Base-by-base conservation (phyloP, 1,140 invertebrate species). In the Brachystomella parvula region DNA sequence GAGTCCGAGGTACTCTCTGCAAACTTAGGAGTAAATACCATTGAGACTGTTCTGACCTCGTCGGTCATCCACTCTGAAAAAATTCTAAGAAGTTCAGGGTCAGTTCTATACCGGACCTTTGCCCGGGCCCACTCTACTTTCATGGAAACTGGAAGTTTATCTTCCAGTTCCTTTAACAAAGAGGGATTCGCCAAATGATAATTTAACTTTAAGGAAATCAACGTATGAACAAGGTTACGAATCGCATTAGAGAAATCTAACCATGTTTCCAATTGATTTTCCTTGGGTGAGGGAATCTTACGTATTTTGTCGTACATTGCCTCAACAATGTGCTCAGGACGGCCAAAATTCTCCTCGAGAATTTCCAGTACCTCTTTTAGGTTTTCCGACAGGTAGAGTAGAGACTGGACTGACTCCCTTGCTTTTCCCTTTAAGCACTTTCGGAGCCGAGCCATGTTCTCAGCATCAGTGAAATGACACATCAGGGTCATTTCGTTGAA, bases 401-500 rank as follows among this genome's bases (percentile, higher is more conserved):
- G 24, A n/a, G 49, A 6, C 2, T 44, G 2, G 24, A 67, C 66
- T n/a, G 61, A n/a, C 2, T 65, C 26, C 32, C 28, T 64, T 53
- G 60, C 66, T 53, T 64, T 47, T 53, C 63, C 47, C 47, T 59
- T 65, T n/a, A 69, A 33, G 29, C 39, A 58, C 33, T 29, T 61
- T 21, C 30, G 47, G 3, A 66, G 32, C 26, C 63, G 0, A 28
- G 35, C 3, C 17, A 56, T 32, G 29, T 63, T 67, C 61, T 47
- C 39, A 29, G 17, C 3, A 47, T 24, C 3, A 47, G 21, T 63
- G 61, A 39, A 2, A 17, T 47, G 1, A 33, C 61, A 29, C 28
- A 28, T 0, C n/a, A 9, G 17, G 33, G 33, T 63, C 17, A 6
- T 6, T 26, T 19, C 3, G 26, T 6, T 26, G 3, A 44, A 44